Evolutionary conservation across 2,113 vertebrate genomes (phyloP).

Genomic region (Amazona guildingii): DNA sequence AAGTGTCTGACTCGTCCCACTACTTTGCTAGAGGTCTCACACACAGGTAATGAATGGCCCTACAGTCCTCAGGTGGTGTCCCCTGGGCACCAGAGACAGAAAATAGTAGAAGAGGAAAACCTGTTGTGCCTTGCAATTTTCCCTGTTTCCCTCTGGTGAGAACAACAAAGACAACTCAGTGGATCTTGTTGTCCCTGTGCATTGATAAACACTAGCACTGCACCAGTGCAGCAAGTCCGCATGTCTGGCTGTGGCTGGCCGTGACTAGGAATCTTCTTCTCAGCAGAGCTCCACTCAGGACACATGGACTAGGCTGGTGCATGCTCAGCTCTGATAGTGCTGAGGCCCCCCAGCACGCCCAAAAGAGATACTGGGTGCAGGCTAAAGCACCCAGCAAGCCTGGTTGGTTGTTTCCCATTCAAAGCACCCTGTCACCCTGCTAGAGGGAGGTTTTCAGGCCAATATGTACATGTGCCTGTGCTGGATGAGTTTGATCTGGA

Average conservation of each 20-base stretch:
- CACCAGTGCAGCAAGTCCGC: accelerated
- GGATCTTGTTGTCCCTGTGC: not conserved
- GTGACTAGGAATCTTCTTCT: not conserved
- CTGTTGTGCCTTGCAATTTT: not conserved
- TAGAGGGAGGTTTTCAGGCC: not conserved
- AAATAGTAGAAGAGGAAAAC: not conserved
- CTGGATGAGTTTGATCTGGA: not conserved
- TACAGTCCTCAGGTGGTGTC: not conserved
- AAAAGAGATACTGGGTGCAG: not conserved
- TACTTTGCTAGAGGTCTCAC: not conserved
- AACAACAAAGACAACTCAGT: not conserved
- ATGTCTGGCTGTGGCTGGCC: accelerated
- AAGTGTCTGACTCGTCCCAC: not conserved
- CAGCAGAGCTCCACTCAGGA: not conserved
- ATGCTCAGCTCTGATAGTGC: not conserved
- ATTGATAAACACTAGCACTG: not conserved
- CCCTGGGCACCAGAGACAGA: not conserved
- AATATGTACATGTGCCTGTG: not conserved
- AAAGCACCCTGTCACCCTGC: not conserved
- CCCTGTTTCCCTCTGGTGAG: not conserved
- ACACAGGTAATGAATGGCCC: not conserved
- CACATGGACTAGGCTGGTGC: not conserved
- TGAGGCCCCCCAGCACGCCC: not conserved
- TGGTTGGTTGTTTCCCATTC: accelerated
- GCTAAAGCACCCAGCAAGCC: not conserved